Percentiles rank a stretch among this genome's conserved stretches.
Evolutionary conservation across 2,797 vertebrate genomes (phyloP).

Genomic region (Eutrigla gurnardus): DNA sequence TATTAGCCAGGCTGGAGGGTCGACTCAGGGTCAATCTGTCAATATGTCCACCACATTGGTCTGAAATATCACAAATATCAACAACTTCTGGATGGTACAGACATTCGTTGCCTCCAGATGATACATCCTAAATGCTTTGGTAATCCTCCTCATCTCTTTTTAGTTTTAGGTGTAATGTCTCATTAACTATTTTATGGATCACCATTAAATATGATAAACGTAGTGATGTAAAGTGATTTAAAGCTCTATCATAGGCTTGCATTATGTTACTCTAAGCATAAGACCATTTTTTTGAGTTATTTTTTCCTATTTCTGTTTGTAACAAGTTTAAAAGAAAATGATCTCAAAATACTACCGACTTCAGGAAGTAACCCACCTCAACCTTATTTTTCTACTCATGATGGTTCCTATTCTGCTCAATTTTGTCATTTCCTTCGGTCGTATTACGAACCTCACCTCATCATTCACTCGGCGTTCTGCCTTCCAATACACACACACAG

Average conservation of each 20-base stretch:
- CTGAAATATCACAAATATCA: slow-evolving; percentile 1
- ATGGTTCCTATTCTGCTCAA: background rate
- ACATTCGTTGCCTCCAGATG: background rate
- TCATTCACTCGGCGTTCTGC: background rate
- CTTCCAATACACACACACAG: background rate
- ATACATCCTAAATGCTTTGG: background rate
- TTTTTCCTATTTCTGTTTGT: background rate
- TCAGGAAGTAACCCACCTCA: background rate
- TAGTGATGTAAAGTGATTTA: too few species aligned
- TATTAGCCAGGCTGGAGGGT: background rate
- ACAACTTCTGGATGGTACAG: background rate
- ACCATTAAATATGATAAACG: background rate
- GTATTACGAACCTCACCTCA: background rate
- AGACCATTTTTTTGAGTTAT: slow-evolving; percentile 4
- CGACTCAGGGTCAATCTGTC: background rate
- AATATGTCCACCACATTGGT: background rate
- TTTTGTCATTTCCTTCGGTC: slow-evolving; percentile 1
- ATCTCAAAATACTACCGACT: background rate
- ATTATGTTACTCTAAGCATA: background rate
- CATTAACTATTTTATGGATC: background rate
- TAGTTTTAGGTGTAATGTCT: background rate
- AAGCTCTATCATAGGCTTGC: background rate
- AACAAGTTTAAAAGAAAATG: background rate
- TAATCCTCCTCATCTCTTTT: background rate
- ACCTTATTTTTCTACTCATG: background rate